These are phyloP conservation scores for Gila robusta DNA, from an alignment of 2,797 vertebrate genomes.

Conservation along the genomic window DNA sequence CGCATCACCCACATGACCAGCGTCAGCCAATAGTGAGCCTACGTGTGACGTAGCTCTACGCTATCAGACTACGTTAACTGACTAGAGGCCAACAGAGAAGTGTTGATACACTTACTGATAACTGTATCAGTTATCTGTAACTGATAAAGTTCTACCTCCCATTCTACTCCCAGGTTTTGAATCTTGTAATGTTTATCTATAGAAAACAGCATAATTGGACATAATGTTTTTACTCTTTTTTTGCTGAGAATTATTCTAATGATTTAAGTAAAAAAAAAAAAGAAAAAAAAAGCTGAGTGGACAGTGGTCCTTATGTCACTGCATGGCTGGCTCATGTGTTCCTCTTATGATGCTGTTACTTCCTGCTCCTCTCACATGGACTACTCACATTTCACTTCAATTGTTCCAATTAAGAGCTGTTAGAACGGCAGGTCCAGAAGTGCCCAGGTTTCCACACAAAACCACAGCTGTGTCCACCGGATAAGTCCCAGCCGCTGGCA, in stretches of 20 bases:
- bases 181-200: constrained; percentile 24
- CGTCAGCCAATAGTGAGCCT: no score
- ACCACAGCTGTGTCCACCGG: constrained; percentile 27
- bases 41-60: no score
- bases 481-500: not conserved
- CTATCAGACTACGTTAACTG: no score
- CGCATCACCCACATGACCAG: no score
- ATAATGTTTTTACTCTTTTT: not conserved
- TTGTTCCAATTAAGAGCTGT: constrained; percentile 44
- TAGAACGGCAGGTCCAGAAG: constrained; percentile 14
- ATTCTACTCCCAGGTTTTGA: constrained; percentile 2
- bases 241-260: constrained; percentile 19
- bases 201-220: constrained; percentile 23
- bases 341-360: constrained; percentile 33
- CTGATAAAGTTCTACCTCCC: not conserved
- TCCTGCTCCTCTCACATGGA: constrained; percentile 3
- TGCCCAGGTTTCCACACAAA: constrained; percentile 48
- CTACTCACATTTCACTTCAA: constrained; percentile 29
- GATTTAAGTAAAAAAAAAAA: constrained; percentile 36
- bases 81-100: no score
- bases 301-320: constrained; percentile 43
- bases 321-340: constrained; percentile 22
- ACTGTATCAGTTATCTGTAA: no score
- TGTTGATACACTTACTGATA: no score
- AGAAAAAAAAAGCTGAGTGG: not conserved